Conservation (phyloP, 2,888 invertebrate species). For the Meloe dianella region DNA sequence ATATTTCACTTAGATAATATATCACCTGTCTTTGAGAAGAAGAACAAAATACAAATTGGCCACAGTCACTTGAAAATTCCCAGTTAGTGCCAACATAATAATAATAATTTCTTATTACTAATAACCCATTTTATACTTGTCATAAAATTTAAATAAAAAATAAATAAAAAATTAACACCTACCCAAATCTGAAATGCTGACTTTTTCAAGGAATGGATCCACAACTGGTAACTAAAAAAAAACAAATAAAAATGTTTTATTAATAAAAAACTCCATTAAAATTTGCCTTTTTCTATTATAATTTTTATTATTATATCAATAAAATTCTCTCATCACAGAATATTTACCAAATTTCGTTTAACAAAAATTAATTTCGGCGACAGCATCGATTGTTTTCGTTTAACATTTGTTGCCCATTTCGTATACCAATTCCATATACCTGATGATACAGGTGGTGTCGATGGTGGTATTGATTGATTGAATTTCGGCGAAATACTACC, state of each 20-base stretch:
- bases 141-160: not conserved
- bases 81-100: too few relatives aligned
- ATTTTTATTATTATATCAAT: too few relatives aligned
- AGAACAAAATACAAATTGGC: too few relatives aligned
- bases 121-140: not conserved
- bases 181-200: conserved; percentile 76
- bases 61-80: too few relatives aligned
- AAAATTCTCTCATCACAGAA: not conserved
- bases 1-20: too few relatives aligned
- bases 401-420: conserved; percentile 49
- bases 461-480: conserved; percentile 37
- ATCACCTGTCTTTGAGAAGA: too few relatives aligned
- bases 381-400: conserved; percentile 44
- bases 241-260: conserved; percentile 30
- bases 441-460: conserved; percentile 45
- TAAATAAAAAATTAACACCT: conserved; percentile 58
- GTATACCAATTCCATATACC: conserved; percentile 53
- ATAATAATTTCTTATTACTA: not conserved
- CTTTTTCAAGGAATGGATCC: conserved; percentile 90
- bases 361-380: conserved; percentile 49
- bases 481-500: conserved; percentile 20
- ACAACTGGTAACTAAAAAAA: conserved; percentile 84
- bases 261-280: not conserved
- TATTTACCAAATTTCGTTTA: conserved; percentile 45
- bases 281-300: too few relatives aligned